These are phyloP conservation scores for Apomyelois bistriatella DNA, from an alignment of 2,888 invertebrate species.

Conservation along the genomic window DNA sequence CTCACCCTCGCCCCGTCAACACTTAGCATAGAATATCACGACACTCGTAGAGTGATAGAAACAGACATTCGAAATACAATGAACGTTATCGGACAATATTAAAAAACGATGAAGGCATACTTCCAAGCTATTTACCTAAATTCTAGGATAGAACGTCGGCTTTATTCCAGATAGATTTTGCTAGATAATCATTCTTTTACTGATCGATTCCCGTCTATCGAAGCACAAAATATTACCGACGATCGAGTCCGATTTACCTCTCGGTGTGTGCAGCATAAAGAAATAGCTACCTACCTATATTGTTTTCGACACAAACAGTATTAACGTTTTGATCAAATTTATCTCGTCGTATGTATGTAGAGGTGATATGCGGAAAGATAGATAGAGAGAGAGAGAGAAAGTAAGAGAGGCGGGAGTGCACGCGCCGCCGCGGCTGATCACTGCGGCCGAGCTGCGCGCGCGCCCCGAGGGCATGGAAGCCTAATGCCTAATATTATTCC, in stretches of 20 bases:
- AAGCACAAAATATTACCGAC: constrained; percentile 75
- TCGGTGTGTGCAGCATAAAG: constrained; percentile 54
- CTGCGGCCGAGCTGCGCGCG: constrained; percentile 30
- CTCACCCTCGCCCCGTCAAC: constrained; percentile 42
- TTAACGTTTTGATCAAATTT: constrained; percentile 71
- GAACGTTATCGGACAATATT: constrained; percentile 77
- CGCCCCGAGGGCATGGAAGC: constrained; percentile 62
- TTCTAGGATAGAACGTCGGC: constrained; percentile 75
- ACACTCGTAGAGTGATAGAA: constrained; percentile 76
- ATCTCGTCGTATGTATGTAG: constrained; percentile 69
- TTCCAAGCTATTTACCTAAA: constrained; percentile 76
- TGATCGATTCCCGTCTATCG: constrained; percentile 66
- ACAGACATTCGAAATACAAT: constrained; percentile 68
- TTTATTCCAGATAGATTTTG: constrained; percentile 79
- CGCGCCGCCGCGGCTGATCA: constrained; percentile 24
- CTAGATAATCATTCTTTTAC: constrained; percentile 73
- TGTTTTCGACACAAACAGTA: constrained; percentile 73
- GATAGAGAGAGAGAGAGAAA: constrained; percentile 22
- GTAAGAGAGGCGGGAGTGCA: constrained; percentile 42
- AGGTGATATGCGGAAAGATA: constrained; percentile 72
- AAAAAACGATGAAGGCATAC: constrained; percentile 70
- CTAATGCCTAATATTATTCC: constrained; percentile 78
- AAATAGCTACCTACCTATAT: constrained; percentile 53
- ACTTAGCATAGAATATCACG: constrained; percentile 67
- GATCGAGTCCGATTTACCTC: constrained; percentile 64